Evolutionary conservation across 2,113 vertebrate genomes (phyloP).

Genomic region (Hemiscyllium ocellatum): DNA sequence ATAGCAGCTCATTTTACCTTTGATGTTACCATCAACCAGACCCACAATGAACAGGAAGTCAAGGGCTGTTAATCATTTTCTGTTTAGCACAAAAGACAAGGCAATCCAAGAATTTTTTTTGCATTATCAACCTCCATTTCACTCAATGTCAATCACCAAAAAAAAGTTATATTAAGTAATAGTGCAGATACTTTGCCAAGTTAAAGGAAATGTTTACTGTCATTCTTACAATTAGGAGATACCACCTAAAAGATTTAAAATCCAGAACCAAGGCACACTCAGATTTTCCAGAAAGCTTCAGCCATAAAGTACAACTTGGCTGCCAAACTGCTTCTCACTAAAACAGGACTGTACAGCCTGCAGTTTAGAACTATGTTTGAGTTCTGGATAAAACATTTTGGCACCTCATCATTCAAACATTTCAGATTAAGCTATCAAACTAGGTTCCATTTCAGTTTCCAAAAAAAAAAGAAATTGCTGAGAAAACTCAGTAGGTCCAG

Average conservation of each 20-base stretch:
- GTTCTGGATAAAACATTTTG: not conserved
- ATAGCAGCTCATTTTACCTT: not conserved
- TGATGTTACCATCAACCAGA: not conserved
- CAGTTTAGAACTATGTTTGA: not conserved
- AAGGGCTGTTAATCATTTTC: not conserved
- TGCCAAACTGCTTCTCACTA: not conserved
- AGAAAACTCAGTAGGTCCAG: no score
- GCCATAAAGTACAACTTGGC: not conserved
- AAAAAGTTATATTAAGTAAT: not conserved
- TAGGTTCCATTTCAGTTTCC: not conserved
- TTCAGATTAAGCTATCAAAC: not conserved
- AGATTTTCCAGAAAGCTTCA: not conserved
- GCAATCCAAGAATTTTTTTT: not conserved
- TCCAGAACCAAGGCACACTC: not conserved
- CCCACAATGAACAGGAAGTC: not conserved
- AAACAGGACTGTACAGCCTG: not conserved
- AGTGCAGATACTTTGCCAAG: not conserved
- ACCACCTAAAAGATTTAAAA: not conserved
- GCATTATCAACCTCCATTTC: not conserved
- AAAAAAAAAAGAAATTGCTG: no score
- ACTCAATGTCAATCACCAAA: not conserved
- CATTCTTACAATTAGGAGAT: not conserved
- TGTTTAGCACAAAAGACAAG: not conserved
- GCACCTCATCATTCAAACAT: not conserved
- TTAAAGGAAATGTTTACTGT: not conserved